Evolutionary conservation across 2,113 vertebrate genomes (phyloP), one percentile per base, ranked within the genome.

Genomic region (Microtus richardsoni): DNA sequence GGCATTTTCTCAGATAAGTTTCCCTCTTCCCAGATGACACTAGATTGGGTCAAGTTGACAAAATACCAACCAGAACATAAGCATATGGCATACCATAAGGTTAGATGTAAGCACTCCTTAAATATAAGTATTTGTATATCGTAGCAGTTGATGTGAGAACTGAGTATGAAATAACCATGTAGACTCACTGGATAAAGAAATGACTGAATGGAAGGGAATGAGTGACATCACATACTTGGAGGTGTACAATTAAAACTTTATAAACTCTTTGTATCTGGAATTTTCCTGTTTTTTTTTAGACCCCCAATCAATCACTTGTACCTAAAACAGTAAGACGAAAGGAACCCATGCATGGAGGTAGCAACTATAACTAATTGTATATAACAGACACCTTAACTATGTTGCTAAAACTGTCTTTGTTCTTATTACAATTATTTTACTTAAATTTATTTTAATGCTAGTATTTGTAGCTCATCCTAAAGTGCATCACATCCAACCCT

Each of bases 401-500:
- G 74, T 17, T 49, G 19, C 24, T 75, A 41, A 75, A 85, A 68
- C 73, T 74, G 17, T 71, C 68, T 66, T 30, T 79, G 2, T 44
- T 54, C 84, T 97, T 71, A 75, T 80, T 80, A 58, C 58, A 7
- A 52, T 89, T 86, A 17, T 89, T 94, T 91, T 75, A 71, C 84
- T 79, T 82, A 54, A 92, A 85, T 90, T 14, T 41, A 78, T 44
- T 70, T 91, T 85, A 94, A 82, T 91, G 52, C 24, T 2, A 93
- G 28, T 11, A 26, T 11, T 22, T 75, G n/a, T 19, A 71, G 1
- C 64, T 83, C 44, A 68, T 58, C 86, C 0, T 66, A 91, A 91
- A 80, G 44, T 91, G 5, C 21, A 66, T 58, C 58, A 8, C 4
- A 66, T 4, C 4, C 14, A 85, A 64, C 5, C 2, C 41, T 94